Base-by-base conservation (phyloP, 2,888 invertebrate species). In the Cantharis rustica region DNA sequence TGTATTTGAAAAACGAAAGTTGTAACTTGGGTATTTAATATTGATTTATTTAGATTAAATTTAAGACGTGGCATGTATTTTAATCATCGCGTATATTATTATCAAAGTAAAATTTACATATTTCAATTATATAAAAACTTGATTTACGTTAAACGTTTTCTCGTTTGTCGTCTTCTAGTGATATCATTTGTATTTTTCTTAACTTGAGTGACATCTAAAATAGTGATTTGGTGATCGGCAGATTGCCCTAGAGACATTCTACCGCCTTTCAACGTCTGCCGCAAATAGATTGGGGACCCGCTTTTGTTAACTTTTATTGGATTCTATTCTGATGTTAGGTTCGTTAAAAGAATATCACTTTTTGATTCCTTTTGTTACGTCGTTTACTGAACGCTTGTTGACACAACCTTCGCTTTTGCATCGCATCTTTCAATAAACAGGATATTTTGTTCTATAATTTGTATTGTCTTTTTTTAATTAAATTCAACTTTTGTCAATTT, bases 251-350 rank as follows among this genome's bases (percentile, higher is more conserved):
- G 83, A 82, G 83, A 81, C 79, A 81, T 81, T 78, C 75, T 79
- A 80, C 80, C 80, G 82, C 79, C 81, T 82, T 83, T 81, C 80
- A 80, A 79, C 81, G 81, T 80, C 81, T 81, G 82, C 82, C 80
- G 80, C 80, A 83, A 83, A 82, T 82, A 83, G 82, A 83, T 83
- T 81, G 80, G 81, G 79, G 80, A 81, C 79, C 79, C 79, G 81
- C 82, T 80, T 83, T 82, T 83, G 83, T 83, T 83, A 83, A 82
- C 82, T 83, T 83, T 84, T 84, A 84, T 84, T 84, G 83, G 82
- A 83, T 83, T 82, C 82, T 81, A 80, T 80, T 82, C 80, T 83
- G 79, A 81, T 81, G 82, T 80, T 79, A 75, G 80, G 80, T 81
- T 82, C 79, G 82, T 82, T 81, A 82, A 81, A 80, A 78, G 75